These are phyloP conservation scores for Glaucidium brasilianum DNA, from an alignment of 2,113 vertebrate species.

Conservation along the genomic window DNA sequence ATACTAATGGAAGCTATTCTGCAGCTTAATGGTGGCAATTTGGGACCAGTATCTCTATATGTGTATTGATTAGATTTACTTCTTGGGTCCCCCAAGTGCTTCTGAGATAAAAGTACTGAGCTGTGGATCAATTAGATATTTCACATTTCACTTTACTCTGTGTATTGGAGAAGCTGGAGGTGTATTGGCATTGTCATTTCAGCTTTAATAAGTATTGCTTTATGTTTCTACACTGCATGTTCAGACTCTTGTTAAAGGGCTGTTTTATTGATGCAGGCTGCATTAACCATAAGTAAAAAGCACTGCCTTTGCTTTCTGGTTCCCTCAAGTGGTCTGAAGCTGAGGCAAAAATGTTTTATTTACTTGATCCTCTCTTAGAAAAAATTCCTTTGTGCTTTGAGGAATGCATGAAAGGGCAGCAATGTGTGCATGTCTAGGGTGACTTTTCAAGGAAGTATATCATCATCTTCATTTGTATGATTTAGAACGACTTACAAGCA, in stretches of 20 bases:
- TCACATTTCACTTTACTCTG: not conserved
- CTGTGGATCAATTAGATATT: not conserved
- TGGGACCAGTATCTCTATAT: not conserved
- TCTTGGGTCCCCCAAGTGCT: not conserved
- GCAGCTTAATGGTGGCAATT: not conserved
- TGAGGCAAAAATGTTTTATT: not conserved
- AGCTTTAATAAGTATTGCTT: not conserved
- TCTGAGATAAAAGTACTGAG: not conserved
- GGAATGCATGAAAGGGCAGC: not conserved
- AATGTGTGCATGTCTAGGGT: not conserved
- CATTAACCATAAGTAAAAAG: not conserved
- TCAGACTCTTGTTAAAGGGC: not conserved
- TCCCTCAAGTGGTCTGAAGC: not conserved
- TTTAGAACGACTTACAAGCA: not conserved
- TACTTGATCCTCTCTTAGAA: not conserved
- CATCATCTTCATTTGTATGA: not conserved
- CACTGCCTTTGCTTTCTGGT: not conserved
- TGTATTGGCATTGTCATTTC: conserved; percentile 4
- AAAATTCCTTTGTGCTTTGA: not conserved
- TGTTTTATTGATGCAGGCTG: not conserved
- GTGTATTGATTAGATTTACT: not conserved
- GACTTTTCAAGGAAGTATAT: not conserved
- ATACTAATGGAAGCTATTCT: not conserved
- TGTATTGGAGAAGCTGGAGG: not conserved
- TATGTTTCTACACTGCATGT: not conserved